Evolutionary conservation across 2,797 vertebrate species (phyloP), one percentile per base, ranked within the genome.

Genomic region (Argyrosomus regius): DNA sequence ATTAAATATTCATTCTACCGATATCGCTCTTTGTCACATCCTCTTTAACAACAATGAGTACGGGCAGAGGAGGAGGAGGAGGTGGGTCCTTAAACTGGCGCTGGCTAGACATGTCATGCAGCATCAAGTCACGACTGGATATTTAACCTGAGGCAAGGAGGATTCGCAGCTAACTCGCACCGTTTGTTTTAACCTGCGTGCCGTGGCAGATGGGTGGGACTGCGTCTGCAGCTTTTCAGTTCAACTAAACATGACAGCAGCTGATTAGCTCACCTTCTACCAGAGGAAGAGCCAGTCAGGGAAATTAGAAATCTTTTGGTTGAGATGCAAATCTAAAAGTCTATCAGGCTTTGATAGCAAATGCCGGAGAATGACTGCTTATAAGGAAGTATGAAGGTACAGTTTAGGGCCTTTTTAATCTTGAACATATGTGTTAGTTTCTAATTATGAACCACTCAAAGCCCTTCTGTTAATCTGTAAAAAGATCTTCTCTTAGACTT

Each of bases 1-100:
- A 93, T 95, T 92, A 94, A 96, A 96, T 95, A 95, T 96, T 94
- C 91, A 95, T 94, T 43, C 82, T 41, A 75, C 75, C n/a, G 80
- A 92, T 93, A 94, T 94, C 90, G 86, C 88, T 94, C 92, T 93
- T 92, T 93, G 93, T 96, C 92, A 93, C 90, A 88, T 94, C 88
- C 87, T 93, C 90, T 92, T 93, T 93, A 93, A 93, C 92, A 89
- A 90, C 91, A 87, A 91, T 88, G 88, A 92, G 90, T 88, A 85
- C 39, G 45, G 85, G 89, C 80, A 75, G 73, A 74, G 57, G 63
- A 75, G 73, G 78, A 68, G 72, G 78, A 72, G 83, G 75, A 72
- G 78, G 64, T 28, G 85, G 75, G 62, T 81, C 46, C 81, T 88
- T 89, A 89, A 93, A 92, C 86, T 86, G 86, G 76, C 71, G 64